Evolutionary conservation across 2,797 vertebrate species (phyloP).

Genomic region (Coregonus ussuriensis): DNA sequence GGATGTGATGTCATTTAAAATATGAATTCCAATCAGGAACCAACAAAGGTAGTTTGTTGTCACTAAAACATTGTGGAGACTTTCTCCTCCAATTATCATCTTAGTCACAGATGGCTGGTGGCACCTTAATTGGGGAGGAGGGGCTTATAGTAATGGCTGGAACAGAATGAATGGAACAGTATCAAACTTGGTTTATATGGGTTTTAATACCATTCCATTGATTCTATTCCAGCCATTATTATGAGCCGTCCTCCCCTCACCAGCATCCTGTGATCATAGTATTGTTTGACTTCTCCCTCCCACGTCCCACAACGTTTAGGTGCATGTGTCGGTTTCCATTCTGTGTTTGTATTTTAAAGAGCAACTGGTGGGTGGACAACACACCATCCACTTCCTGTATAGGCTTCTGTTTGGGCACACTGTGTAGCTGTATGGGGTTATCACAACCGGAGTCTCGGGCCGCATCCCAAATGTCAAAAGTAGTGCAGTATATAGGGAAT

Average conservation of each 20-base stretch:
- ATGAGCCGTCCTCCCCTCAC: no score
- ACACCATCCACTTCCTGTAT: conserved; percentile 4
- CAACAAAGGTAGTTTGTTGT: conserved; percentile 19
- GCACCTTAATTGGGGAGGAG: no score
- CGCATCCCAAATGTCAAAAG: not conserved
- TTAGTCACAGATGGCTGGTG: not conserved
- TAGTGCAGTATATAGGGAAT: not conserved
- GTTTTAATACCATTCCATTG: no score
- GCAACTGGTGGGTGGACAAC: not conserved
- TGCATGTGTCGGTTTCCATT: not conserved
- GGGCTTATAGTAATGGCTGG: no score
- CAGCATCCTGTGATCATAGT: no score
- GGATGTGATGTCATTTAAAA: conserved; percentile 30
- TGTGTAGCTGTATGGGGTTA: conserved; percentile 5
- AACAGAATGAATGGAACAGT: no score
- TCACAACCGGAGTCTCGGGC: conserved; percentile 1
- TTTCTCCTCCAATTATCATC: not conserved
- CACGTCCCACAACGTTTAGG: conserved; percentile 28
- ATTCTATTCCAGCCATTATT: no score
- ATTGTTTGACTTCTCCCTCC: not conserved
- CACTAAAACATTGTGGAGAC: conserved; percentile 31
- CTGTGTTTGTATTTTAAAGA: conserved; percentile 13
- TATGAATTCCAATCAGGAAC: not conserved
- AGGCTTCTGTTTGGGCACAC: not conserved
- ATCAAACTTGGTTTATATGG: no score